Evolutionary conservation across 23 tunicate genomes (phyloP), one percentile per base, ranked within the genome.

Genomic region (Ciona savignyi): DNA sequence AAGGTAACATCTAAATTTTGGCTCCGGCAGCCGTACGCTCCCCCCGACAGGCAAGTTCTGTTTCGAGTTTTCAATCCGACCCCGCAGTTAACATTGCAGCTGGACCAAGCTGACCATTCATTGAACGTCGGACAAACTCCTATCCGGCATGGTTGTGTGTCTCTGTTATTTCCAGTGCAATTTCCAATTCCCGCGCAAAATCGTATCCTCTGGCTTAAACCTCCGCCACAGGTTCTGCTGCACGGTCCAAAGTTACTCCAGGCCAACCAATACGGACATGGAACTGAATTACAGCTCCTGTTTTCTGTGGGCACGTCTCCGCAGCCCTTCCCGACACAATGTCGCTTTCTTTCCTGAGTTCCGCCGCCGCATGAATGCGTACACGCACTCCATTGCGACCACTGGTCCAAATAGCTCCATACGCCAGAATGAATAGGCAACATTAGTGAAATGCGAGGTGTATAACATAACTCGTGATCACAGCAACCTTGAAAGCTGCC

Each of bases 401-500:
- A 63, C 28, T 63, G 24, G 67, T 9, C 28, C 67, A 42, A 15
- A 48, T 85, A 85, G 0, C 83, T 65, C 0, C 83, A 74, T 0
- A 78, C 80, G 28, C 83, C 91, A 1, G 91, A 85, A 22, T 33
- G 34, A n/a, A 31, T 27, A 20, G 75, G 75, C 51, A 25, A 33
- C 24, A 26, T 29, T 20, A 68, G 32, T 27, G 29, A 51, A 6
- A 29, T 23, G 65, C 76, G 68, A 1, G 97, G 85, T 2, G 79
- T 35, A 66, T 80, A 91, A 71, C 97, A 91, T 11, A 72, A 27
- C 11, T 85, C 79, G 30, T 51, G 70, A 9, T 91, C 97, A 61
- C 97, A 91, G 66, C 97, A 91, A 20, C 91, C 91, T 34, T 66
- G 79, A 71, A 84, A 85, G 24, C 91, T 84, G 23, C 97, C 97